A percentile compares a stretch with the other conserved stretches of the same genome.
phyloP scores from a whole-genome alignment of 2,113 vertebrate genomes.

The Choloepus hoffmanni region DNA sequence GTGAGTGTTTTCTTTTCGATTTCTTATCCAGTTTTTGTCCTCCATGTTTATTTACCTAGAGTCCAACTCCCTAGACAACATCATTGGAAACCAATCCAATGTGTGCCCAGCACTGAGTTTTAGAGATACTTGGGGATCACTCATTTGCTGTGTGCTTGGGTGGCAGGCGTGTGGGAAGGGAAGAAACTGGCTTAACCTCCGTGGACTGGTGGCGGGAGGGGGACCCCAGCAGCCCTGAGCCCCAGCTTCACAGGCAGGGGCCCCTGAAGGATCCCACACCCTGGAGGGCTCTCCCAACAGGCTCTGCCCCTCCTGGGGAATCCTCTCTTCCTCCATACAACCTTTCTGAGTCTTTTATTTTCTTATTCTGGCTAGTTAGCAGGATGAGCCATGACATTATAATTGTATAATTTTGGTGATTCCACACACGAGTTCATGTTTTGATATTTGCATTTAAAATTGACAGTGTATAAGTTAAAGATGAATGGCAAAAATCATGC shows the following conservation, averaged over 20 bases:
- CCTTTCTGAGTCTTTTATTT: neutral
- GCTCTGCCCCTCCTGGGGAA: neutral
- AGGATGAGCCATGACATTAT: neutral
- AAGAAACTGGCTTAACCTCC: neutral
- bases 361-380: neutral
- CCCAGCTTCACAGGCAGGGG: neutral
- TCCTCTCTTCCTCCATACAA: neutral
- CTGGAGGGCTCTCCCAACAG: neutral
- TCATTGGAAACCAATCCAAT: neutral
- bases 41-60: neutral
- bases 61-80: neutral
- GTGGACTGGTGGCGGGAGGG: neutral
- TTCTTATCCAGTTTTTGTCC: constrained; percentile 12
- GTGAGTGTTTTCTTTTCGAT: constrained; percentile 41
- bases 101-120: neutral
- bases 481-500: constrained; percentile 12
- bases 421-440: neutral
- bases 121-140: neutral
- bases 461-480: neutral
- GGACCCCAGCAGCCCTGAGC: neutral
- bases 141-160: neutral
- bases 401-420: neutral
- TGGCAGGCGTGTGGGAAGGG: neutral
- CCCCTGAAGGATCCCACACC: neutral
- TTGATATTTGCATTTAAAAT: constrained; percentile 33